Base-by-base conservation (phyloP, 1,140 invertebrate genomes). In the Anagrus nilaparvatae region DNA sequence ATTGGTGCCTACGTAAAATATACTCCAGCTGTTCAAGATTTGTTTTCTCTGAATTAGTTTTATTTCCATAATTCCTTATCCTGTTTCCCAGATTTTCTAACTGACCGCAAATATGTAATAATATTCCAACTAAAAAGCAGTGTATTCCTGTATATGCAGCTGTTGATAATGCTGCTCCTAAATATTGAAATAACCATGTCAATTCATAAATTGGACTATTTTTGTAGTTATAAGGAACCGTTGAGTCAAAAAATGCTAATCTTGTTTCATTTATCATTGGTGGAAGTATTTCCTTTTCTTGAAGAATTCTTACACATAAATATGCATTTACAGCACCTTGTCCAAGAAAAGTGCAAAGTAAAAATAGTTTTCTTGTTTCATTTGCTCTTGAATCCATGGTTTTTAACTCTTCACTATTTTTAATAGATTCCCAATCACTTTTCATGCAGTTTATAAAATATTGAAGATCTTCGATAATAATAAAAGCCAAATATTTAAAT, bases 51-150 rank as follows among this genome's bases (percentile, higher is more conserved):
- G n/a, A n/a, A n/a, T n/a, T n/a, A n/a, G n/a, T n/a, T n/a, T n/a
- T n/a, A n/a, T n/a, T n/a, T n/a, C n/a, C n/a, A n/a, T n/a, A n/a
- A n/a, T n/a, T n/a, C n/a, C n/a, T n/a, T n/a, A n/a, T n/a, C n/a
- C n/a, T n/a, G 0, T 28, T 14, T 30, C 9, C 39, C 9, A 46
- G 13, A 42, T 38, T 46, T 0, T 16, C 48, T n/a, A 75, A 40
- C 16, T 72, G 63, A 20, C 67, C 71, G n/a, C 66, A 60, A 12
- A 65, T 56, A 40, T 73, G 69, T 1, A 69, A 61, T 16, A 72
- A 56, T n/a, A 74, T 33, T 4, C 61, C 55, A 2, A 58, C 56
- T n/a, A 72, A 58, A 14, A 74, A 53, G 2, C 58, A 63, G 27
- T 75, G 71, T 25, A 70, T 60, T 12, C 52, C 54, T 0, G 71